Base-by-base conservation (phyloP, 2,797 vertebrate species). In the Liparis tanakae region DNA sequence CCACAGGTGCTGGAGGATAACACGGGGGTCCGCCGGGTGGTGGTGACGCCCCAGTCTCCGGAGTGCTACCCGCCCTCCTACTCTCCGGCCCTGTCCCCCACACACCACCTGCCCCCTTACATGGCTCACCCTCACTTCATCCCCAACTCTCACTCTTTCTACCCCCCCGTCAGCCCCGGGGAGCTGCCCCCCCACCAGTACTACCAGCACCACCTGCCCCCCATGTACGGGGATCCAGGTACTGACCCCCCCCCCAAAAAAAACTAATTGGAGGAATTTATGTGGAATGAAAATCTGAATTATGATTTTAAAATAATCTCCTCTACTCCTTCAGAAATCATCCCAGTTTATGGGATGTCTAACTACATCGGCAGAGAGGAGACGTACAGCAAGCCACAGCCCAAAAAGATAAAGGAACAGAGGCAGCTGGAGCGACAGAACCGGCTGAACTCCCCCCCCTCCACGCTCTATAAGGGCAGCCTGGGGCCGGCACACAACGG, bases 51-150 rank as follows among this genome's bases (percentile, higher is more conserved):
- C 3, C 97, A 99, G 87, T 98, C 97, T 83, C 97, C 97, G 0
- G 98, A 99, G 81, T 99, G 97, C 88, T 99, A 98, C 76, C 96
- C 97, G 30, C 96, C 96, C 54, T 98, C 97, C 67, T 99, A 99
- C 74, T 97, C 97, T 57, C 97, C 97, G 0, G 96, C 97, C 76
- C 96, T 99, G 88, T 99, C 98, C 33, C 97, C 97, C 33, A 97
- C 96, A 37, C 97, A 97, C 70, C 98, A 98, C 90, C 92, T 98
- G 57, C 94, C 97, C 79, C 98, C 96, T 0, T 99, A 98, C 89
- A 91, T 99, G 92, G 8, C 97, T 41, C 97, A 97, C 67, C 98
- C 97, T 1, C 97, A 98, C 84, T 98, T 98, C 82, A 96, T 98
- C 82, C 97, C 96, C 82, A 98, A 98, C 91, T 98, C 97, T 12